Conservation (phyloP, 2,888 invertebrate species). For the Megastigmus dorsalis region DNA sequence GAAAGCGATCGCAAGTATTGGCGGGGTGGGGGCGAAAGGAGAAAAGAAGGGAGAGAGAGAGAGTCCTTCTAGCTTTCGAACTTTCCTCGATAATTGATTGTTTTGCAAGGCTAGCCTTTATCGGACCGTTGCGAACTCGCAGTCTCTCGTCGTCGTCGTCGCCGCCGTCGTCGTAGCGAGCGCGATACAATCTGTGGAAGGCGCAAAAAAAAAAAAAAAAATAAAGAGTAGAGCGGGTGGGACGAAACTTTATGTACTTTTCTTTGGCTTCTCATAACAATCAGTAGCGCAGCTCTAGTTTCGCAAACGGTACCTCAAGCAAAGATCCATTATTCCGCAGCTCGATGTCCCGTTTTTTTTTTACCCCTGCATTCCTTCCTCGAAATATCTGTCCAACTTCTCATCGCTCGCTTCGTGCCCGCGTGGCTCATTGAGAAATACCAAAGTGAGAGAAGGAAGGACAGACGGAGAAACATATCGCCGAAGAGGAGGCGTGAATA, state of each 20-base stretch:
- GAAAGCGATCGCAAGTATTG: conserved; percentile 68
- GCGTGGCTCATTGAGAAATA: conserved; percentile 12
- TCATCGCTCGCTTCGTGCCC: neutral
- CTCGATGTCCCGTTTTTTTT: neutral
- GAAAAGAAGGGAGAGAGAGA: neutral
- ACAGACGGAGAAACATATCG: neutral
- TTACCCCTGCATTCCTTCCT: conserved; percentile 30
- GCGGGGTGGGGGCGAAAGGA: conserved; percentile 32
- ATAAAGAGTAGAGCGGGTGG: neutral
- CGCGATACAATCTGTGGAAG: conserved; percentile 25
- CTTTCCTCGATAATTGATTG: conserved; percentile 71
- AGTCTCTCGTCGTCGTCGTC: neutral
- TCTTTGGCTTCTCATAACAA: neutral
- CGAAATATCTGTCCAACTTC: conserved; percentile 45
- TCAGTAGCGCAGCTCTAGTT: too few species aligned
- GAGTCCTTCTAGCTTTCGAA: conserved; percentile 59
- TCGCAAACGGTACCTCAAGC: neutral
- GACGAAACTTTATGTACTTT: conserved; percentile 19
- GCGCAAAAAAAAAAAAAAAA: neutral
- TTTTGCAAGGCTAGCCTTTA: conserved; percentile 63
- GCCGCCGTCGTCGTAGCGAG: neutral
- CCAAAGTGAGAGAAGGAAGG: neutral
- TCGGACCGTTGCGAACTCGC: neutral
- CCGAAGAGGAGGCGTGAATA: conserved; percentile 52
- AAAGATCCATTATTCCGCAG: neutral